These are phyloP conservation scores for Telmatherina bonti DNA, from an alignment of 2,797 vertebrate genomes.

Conservation along the genomic window DNA sequence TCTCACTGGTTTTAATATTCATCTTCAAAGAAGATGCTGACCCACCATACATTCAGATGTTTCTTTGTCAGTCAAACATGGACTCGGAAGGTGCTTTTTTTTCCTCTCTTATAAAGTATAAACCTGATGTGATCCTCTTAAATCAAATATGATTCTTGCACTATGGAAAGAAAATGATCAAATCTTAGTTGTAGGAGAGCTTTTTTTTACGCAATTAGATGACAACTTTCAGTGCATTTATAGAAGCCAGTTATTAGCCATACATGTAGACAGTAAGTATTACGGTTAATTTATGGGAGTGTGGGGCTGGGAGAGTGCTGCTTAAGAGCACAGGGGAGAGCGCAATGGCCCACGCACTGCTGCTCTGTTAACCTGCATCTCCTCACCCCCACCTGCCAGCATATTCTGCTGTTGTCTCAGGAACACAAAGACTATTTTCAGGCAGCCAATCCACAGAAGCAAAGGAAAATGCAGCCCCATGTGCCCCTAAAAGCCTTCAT, in stretches of 20 bases:
- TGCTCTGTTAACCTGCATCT: constrained; percentile 67
- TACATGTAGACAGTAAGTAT: constrained; percentile 66
- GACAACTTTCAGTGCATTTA: constrained; percentile 44
- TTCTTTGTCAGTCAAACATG: constrained; percentile 17
- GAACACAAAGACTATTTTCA: constrained; percentile 88
- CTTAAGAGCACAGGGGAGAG: constrained; percentile 75
- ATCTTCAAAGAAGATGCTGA: constrained; percentile 22
- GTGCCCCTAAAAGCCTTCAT: constrained; percentile 86
- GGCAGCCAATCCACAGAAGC: constrained; percentile 76
- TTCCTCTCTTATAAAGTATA: constrained; percentile 20
- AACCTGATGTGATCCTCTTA: constrained; percentile 26
- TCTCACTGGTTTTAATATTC: constrained; percentile 44
- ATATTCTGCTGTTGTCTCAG: constrained; percentile 78
- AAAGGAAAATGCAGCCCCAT: constrained; percentile 62
- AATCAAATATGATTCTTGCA: not conserved
- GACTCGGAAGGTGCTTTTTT: not conserved
- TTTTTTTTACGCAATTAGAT: constrained; percentile 39
- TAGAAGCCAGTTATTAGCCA: constrained; percentile 48
- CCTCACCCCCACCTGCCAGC: constrained; percentile 48
- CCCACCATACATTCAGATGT: constrained; percentile 26
- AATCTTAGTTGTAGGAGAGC: constrained; percentile 43
- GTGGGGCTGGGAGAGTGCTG: constrained; percentile 65
- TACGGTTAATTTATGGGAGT: constrained; percentile 71
- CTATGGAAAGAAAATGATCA: constrained; percentile 26
- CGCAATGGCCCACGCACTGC: constrained; percentile 68